Evolutionary conservation across 1,140 invertebrate species (phyloP), one percentile per base, ranked within the genome.

Genomic region (Nomia melanderi): DNA sequence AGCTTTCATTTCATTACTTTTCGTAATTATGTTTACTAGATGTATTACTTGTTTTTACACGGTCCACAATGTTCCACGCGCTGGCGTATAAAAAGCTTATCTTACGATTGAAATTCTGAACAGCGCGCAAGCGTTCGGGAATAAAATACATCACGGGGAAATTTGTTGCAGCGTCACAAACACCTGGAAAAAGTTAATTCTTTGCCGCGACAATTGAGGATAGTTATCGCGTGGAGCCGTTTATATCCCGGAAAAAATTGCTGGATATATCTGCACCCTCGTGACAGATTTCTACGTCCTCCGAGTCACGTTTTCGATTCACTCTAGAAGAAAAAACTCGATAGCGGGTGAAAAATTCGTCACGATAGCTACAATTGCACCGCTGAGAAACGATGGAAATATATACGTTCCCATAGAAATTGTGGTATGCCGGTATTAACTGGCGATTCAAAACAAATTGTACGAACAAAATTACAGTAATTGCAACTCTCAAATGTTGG

Each of bases 321-420:
- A 17, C 25, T 39, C 12, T 57, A 31, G n/a, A 25, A 69, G 47
- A 54, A 67, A 67, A 54, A 29, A 9, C 8, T 27, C 33, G 25
- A 69, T 56, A 12, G 17, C 36, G 4, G 36, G 17, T 59, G 53
- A 70, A 70, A 70, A 70, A 57, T 70, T 70, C 53, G 20, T 27
- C 25, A 12, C 29, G 53, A 39, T 59, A 39, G 27, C 25, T 39
- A 2, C 36, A 12, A 70, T 59, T 8, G 31, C 47, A 25, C 31
- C n/a, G 6, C 14, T 14, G 23, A 20, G 23, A 33, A 56, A 56
- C 53, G 53, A 27, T n/a, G 23, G 5, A 56, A 27, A 27, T 56
- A 56, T 56, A 56, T 11, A 27, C 4, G 36, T 33, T 66, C 29
- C 23, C n/a, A 9, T 53, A 20, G 44, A 23, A 65, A 47, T 47